Evolutionary conservation across 2,113 vertebrate species (phyloP).

Genomic region (Hippocampus barbouri): DNA sequence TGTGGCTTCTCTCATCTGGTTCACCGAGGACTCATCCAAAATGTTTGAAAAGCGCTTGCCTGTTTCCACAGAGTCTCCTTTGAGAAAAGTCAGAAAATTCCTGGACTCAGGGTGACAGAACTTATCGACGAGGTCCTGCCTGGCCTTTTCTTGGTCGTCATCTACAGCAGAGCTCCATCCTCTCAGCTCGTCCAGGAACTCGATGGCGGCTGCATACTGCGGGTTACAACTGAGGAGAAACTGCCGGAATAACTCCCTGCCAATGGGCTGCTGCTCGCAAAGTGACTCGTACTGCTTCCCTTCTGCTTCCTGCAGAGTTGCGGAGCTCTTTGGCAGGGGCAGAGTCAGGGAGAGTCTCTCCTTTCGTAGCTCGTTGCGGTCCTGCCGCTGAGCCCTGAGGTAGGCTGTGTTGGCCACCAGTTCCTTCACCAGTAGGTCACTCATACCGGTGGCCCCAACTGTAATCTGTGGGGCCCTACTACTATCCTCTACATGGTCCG

Average conservation of each 20-base stretch:
- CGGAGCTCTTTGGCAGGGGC: slow-evolving; percentile 69
- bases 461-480: neutral
- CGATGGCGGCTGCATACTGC: slow-evolving; percentile 60
- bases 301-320: slow-evolving; percentile 40
- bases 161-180: slow-evolving; percentile 78
- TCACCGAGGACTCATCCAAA: slow-evolving; percentile 59
- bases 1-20: slow-evolving; percentile 69
- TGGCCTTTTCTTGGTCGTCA: slow-evolving; percentile 56
- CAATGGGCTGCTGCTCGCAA: slow-evolving; percentile 87
- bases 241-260: slow-evolving; percentile 80
- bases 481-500: slow-evolving; percentile 14
- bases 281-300: slow-evolving; percentile 72
- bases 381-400: slow-evolving; percentile 78
- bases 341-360: slow-evolving; percentile 70
- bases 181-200: slow-evolving; percentile 79
- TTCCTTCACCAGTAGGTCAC: slow-evolving; percentile 82
- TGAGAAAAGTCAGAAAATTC: slow-evolving; percentile 73
- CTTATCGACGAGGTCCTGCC: slow-evolving; percentile 67
- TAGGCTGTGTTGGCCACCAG: slow-evolving; percentile 88
- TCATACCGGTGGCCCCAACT: slow-evolving; percentile 61
- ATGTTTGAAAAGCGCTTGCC: slow-evolving; percentile 69
- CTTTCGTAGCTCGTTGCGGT: slow-evolving; percentile 75
- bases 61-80: slow-evolving; percentile 64
- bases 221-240: slow-evolving; percentile 70
- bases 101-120: slow-evolving; percentile 71